phyloP scores from a whole-genome alignment of 2,113 vertebrate species.

The Vulpes lagopus region DNA sequence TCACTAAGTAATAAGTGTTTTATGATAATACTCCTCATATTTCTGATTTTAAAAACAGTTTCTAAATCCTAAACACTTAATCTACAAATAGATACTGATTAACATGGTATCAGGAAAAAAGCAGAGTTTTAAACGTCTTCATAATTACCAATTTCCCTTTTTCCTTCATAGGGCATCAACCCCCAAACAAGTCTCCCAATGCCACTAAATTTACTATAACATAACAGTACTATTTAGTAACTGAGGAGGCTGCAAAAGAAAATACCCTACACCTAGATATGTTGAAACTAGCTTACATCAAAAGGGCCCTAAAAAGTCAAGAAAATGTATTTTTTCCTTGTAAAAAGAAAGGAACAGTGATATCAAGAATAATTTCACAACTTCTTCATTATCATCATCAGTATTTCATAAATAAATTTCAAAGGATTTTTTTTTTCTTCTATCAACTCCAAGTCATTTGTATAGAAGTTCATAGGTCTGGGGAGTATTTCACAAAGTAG shows the following conservation, averaged over 20 bases:
- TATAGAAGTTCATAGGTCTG: not conserved
- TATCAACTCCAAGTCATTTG: conserved; percentile 42
- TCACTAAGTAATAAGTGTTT: not conserved
- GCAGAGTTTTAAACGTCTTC: not conserved
- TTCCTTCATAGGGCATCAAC: not conserved
- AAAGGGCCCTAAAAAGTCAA: not conserved
- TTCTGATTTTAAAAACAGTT: conserved; percentile 27
- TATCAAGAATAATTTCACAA: conserved; percentile 48
- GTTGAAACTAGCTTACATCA: not conserved
- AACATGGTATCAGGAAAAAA: not conserved
- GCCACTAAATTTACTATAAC: not conserved
- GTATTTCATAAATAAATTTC: conserved; percentile 49
- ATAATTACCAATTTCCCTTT: not conserved
- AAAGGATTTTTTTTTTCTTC: not conserved
- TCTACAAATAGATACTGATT: not conserved
- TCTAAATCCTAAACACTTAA: conserved; percentile 39
- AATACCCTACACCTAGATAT: not conserved
- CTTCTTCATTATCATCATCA: not conserved
- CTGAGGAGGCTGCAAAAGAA: not conserved
- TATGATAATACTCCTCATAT: not conserved
- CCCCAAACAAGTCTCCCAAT: not conserved
- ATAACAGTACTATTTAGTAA: not conserved
- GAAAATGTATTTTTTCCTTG: not conserved
- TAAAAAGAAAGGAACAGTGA: not conserved
- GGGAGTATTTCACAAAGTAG: not conserved